Evolutionary conservation across 2,797 vertebrate genomes (phyloP), one percentile per base, ranked within the genome.

Genomic region (Mus caroli): DNA sequence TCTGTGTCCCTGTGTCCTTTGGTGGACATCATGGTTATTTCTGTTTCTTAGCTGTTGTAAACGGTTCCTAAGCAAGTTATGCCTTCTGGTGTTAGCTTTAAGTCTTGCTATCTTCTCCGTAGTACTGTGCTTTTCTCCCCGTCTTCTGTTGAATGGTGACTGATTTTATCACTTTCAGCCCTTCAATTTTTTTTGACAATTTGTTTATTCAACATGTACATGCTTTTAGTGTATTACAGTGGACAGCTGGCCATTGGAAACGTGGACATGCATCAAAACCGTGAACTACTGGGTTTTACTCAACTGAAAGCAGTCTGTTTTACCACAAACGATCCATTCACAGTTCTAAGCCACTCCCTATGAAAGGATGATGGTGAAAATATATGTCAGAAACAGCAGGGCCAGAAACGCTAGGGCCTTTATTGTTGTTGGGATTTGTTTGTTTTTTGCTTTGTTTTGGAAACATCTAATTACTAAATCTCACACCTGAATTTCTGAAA

Each of bases 321-420:
- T 19, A 40, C 43, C 26, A 24, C 2, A 40, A 37, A 19, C 1
- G 7, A 37, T 73, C 46, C 17, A 6, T 34, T n/a, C 62, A 50
- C 22, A 79, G 19, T 50, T 50, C 62, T 37, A 73, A 52, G 50
- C 62, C 7, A 12, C 19, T 12, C 34, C 34, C 82, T 31, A 12
- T 26, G 40, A 79, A 92, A 83, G n/a, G 34, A 26, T 76, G 40
- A 56, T 93, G 13, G 31, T 24, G 58, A 56, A 62, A 62, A 62
- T 19, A 62, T 19, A 24, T 76, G 82, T 96, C 87, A 54, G 52
- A 96, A 92, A 26, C 82, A 86, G 26, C 54, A 75, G 86, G 40
- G 4, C 5, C 3, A 77, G 43, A 50, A 79, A 73, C 13, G 9
- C 11, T 71, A 76, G 11, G 31, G 34, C 19, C n/a, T 69, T n/a